Evolutionary conservation across 2,888 invertebrate genomes (phyloP), one percentile per base, ranked within the genome.

Genomic region (Pegoplata infirma): DNA sequence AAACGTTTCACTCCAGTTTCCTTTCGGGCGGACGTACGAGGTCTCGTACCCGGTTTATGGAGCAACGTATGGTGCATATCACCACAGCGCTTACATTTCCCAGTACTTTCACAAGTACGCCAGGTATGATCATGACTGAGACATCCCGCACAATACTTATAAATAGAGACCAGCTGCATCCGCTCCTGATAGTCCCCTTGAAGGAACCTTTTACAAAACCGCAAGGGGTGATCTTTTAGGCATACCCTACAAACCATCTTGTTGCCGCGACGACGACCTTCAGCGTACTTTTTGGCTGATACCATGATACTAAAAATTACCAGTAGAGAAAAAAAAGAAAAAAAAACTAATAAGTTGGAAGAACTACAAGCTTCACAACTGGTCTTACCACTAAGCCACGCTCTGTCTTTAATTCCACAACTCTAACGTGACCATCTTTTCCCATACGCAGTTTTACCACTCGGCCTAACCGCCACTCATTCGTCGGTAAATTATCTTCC

Each of bases 391-490:
- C n/a, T n/a, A n/a, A n/a, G n/a, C n/a, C n/a, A n/a, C n/a, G n/a
- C n/a, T n/a, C n/a, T n/a, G n/a, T n/a, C n/a, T n/a, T n/a, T n/a
- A n/a, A n/a, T n/a, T n/a, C n/a, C n/a, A n/a, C n/a, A n/a, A 59
- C 59, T 59, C 69, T 40, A 12, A 69, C 59, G 6, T 59, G 49
- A n/a, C 44, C 19, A 28, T 71, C 61, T n/a, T 46, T 40, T 10
- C 71, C 59, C 12, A n/a, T 8, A 16, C 51, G 25, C 1, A 59
- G 5, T n/a, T 59, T 58, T 21, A 23, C 16, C 7, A 53, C 25
- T 2, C 28, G 47, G 47, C 61, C 61, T 28, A 61, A 28, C 1
- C 47, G 25, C 61, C 19, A 68, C 12, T 68, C 58, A 16, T 58
- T 68, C 0, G 56, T 61, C 6, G 61, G 61, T 17, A 61, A 17